Evolutionary conservation across 2,888 invertebrate species (phyloP).

Genomic region (Sepiola atlantica): DNA sequence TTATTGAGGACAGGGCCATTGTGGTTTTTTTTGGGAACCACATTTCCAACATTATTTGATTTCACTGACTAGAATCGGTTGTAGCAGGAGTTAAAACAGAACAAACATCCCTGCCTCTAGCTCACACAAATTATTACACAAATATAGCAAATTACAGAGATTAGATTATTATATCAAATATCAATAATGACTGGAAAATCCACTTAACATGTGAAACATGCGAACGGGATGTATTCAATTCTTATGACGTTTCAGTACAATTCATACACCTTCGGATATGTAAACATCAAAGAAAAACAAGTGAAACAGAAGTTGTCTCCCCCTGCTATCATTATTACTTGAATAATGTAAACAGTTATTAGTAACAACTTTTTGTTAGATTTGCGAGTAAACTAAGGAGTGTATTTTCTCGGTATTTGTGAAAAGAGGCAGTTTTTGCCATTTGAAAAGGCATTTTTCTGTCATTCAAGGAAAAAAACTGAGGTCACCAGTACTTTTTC

Average conservation of each 20-base stretch:
- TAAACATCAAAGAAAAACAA: too few relatives aligned
- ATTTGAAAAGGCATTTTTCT: too few relatives aligned
- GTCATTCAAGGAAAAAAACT: too few relatives aligned
- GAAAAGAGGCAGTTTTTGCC: too few relatives aligned
- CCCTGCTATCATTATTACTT: neutral
- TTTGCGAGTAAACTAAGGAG: too few relatives aligned
- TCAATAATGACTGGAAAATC: neutral
- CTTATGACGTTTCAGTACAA: too few relatives aligned
- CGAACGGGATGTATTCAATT: neutral
- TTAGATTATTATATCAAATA: neutral
- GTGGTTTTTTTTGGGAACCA: neutral
- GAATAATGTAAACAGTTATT: neutral
- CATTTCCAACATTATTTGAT: neutral
- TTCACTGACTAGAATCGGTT: neutral
- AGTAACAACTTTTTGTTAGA: neutral
- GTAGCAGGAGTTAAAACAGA: neutral
- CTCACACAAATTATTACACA: neutral
- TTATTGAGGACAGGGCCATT: neutral
- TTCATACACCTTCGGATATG: too few relatives aligned
- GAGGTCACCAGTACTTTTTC: too few relatives aligned
- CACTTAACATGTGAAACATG: neutral
- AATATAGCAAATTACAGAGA: neutral
- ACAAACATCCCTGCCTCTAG: neutral
- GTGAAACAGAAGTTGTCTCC: neutral
- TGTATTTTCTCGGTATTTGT: too few relatives aligned